Evolutionary conservation across 1,140 invertebrate genomes (phyloP), one percentile per base, ranked within the genome.

Genomic region (Drosophila cardini): DNA sequence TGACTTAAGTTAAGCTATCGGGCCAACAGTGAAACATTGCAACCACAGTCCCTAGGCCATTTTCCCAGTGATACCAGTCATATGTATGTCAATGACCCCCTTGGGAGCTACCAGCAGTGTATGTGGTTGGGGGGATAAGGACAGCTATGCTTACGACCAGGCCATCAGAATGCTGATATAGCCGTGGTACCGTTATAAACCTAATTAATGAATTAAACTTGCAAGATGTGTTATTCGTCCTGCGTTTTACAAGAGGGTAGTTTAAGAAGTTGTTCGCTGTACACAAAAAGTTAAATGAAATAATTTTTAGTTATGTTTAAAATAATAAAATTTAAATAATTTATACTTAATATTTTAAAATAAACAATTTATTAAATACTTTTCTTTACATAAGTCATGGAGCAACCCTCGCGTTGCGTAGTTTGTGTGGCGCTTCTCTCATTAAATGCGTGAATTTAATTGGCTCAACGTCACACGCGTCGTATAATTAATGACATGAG

Each of bases 371-470:
- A n/a, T n/a, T n/a, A n/a, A n/a, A n/a, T n/a, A n/a, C n/a, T n/a
- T n/a, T n/a, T n/a, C n/a, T n/a, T n/a, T 4, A 13, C n/a, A 6
- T 6, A 64, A 53, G 69, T 64, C 34, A 10, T 62, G 10, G 26
- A 57, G 43, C 9, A 50, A 13, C 57, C 55, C 65, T 75, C 72
- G 52, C n/a, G 2, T 38, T 50, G 56, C 40, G 21, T 63, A 65
- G 71, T 67, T 76, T 72, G 56, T 30, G 42, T 57, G 58, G 78
- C 43, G 68, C 75, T 86, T 78, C 80, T 76, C 78, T 86, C 78
- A 85, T 85, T 86, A 86, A 87, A 87, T 76, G 83, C 83, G 83
- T 80, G 77, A 83, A 89, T 83, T 87, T 87, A 87, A 87, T 87
- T 83, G 83, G 80, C 84, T 70, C 70, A 57, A 76, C 67, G 76